phyloP scores from a whole-genome alignment of 2,888 invertebrate genomes.

The Stratiomys singularior region DNA sequence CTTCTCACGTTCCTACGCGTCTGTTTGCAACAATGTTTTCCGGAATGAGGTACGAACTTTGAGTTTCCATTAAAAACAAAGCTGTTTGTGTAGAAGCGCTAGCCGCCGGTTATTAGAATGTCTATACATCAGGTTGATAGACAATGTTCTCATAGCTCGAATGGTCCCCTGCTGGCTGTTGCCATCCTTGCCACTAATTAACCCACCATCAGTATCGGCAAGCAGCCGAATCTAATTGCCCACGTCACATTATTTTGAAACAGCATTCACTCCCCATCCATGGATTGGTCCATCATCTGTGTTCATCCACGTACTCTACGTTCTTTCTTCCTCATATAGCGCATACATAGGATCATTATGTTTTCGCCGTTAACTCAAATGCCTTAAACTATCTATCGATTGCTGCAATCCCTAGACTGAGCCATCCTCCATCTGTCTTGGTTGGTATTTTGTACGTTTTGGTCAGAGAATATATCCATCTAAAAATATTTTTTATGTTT shows the following conservation, averaged over 20 bases:
- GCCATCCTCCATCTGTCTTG: background rate
- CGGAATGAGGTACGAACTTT: too few relatives aligned
- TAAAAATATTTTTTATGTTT: conserved; percentile 52
- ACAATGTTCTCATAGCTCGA: background rate
- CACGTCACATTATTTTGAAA: background rate
- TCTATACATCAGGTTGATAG: background rate
- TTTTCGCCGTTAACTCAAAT: background rate
- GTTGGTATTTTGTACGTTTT: conserved; percentile 47
- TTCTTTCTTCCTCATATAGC: background rate
- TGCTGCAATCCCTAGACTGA: conserved; percentile 18
- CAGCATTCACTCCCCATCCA: background rate
- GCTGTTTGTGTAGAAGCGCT: too few relatives aligned
- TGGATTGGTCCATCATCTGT: background rate
- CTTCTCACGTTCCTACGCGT: too few relatives aligned
- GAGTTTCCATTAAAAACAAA: too few relatives aligned
- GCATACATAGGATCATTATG: background rate
- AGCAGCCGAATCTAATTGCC: background rate
- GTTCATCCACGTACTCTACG: too few relatives aligned
- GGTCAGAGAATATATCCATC: conserved; percentile 15
- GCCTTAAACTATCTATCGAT: background rate
- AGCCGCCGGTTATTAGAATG: too few relatives aligned
- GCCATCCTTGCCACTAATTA: conserved; percentile 11
- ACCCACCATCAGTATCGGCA: conserved; percentile 1
- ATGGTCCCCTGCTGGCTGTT: conserved; percentile 8
- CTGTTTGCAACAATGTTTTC: too few relatives aligned